Percentiles rank a stretch among this genome's conserved stretches.
Conservation (phyloP, 2,113 vertebrate species). For the Nanorana parkeri region DNA sequence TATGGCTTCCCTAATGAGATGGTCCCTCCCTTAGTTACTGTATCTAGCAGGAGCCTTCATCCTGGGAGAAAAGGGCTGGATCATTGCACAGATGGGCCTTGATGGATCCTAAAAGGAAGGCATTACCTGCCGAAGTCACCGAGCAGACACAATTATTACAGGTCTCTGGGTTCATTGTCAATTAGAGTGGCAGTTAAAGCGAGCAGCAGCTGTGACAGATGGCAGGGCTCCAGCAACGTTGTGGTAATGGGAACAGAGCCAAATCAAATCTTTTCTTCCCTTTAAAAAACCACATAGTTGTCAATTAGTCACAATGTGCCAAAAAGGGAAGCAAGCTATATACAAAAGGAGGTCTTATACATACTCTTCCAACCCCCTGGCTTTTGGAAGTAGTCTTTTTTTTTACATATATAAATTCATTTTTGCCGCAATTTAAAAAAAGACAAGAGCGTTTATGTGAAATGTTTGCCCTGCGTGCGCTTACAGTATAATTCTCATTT, state of each 20-base stretch:
- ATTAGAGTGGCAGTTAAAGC: slow-evolving; percentile 86
- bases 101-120: slow-evolving; percentile 87
- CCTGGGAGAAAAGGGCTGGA: slow-evolving; percentile 51
- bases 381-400: slow-evolving; percentile 64
- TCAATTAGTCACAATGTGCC: slow-evolving; percentile 63
- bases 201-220: slow-evolving; percentile 94
- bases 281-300: slow-evolving; percentile 59
- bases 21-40: slow-evolving; percentile 63
- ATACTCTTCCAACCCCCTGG: slow-evolving; percentile 59
- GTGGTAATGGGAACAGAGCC: slow-evolving; percentile 83
- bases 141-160: slow-evolving; percentile 86
- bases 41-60: slow-evolving; percentile 56
- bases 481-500: slow-evolving; percentile 57
- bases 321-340: slow-evolving; percentile 49
- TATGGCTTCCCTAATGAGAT: slow-evolving; percentile 40
- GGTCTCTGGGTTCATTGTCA: slow-evolving; percentile 90
- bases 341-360: slow-evolving; percentile 64
- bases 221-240: slow-evolving; percentile 85
- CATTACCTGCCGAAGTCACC: slow-evolving; percentile 88
- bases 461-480: slow-evolving; percentile 59
- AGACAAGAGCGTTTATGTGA: slow-evolving; percentile 54
- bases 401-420: slow-evolving; percentile 62
- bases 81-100: slow-evolving; percentile 83
- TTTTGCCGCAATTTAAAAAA: slow-evolving; percentile 56
- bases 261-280: slow-evolving; percentile 76